Conservation (phyloP, 1,140 invertebrate species). For the Drosophila bocqueti region DNA sequence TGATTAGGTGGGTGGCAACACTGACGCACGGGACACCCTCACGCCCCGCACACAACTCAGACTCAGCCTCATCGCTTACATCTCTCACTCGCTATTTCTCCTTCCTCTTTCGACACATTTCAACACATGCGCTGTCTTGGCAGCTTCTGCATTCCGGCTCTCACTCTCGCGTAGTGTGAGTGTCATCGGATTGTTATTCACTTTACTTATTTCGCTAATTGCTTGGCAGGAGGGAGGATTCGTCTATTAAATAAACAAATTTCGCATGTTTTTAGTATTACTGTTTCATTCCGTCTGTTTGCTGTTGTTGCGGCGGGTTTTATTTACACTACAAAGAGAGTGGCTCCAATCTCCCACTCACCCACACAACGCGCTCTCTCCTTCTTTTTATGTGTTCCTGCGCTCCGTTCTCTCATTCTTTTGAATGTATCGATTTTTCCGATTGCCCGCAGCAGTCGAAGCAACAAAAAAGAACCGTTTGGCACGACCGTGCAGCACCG, state of each 20-base stretch:
- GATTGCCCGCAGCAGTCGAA: slow-evolving; percentile 48
- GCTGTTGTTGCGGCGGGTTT: slow-evolving; percentile 6
- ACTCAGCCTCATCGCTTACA: slow-evolving; percentile 10
- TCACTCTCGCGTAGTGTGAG: slow-evolving; percentile 3
- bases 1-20: slow-evolving; percentile 62
- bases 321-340: neutral
- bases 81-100: slow-evolving; percentile 17
- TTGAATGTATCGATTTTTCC: slow-evolving; percentile 71
- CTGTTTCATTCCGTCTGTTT: slow-evolving; percentile 12
- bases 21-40: slow-evolving; percentile 45
- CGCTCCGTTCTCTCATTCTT: slow-evolving; percentile 20
- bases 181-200: slow-evolving; percentile 29
- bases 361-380: slow-evolving; percentile 13
- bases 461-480: slow-evolving; percentile 32
- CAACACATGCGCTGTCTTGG: slow-evolving; percentile 40
- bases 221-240: slow-evolving; percentile 1
- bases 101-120: slow-evolving; percentile 10
- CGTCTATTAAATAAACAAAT: slow-evolving; percentile 27
- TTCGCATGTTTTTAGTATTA: slow-evolving; percentile 22
- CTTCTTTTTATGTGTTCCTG: slow-evolving; percentile 15
- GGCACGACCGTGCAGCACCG: slow-evolving; percentile 18
- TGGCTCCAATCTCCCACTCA: slow-evolving; percentile 1
- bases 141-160: slow-evolving; percentile 14
- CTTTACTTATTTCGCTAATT: slow-evolving; percentile 37
- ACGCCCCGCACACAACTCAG: neutral